Base-by-base conservation (phyloP, 2,888 invertebrate genomes). In the Agrilus biguttatus region DNA sequence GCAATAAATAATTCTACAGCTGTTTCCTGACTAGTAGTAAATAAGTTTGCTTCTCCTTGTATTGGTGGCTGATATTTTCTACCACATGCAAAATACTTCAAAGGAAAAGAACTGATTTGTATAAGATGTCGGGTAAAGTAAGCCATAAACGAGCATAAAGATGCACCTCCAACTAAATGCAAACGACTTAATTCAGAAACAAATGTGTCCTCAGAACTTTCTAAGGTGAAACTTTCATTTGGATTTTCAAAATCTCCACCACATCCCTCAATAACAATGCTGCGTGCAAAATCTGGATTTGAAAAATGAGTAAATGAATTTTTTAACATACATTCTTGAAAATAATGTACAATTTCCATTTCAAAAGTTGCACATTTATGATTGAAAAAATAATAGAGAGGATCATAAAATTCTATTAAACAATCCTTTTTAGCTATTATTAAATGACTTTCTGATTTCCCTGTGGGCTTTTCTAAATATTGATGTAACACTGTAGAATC, bases 251-350 rank as follows among this genome's bases (percentile, higher is more conserved):
- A 74, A 55, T 78, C 69, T 32, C 66, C 56, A 2, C 80, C 80
- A 53, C 79, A 75, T 39, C 83, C 87, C 67, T 90, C 87, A 6
- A 85, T 67, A 4, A 89, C 67, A 2, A 83, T 65, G 57, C 82
- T 83, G 43, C 82, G 77, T 5, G 76, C 73, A 66, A 89, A 87
- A 65, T 89, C 87, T 1, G 86, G 73, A 61, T 85, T 86, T 1
- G 80, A 77, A 53, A 83, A 77, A 55, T 78, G 77, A 0, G 72
- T 59, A 56, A 75, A 83, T n/a, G 71, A 65, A 10, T 65, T 61
- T 1, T 71, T 62, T 17, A 67, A 63, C 6, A 75, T 55, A 41
- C 65, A 58, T 40, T 67, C 57, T 1, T 65, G 59, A 44, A 75
- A 70, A 54, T 71, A 71, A 60, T 73, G 72, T 51, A 75, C 66